Evolutionary conservation across 1,140 invertebrate genomes (phyloP).

Genomic region (Sitodiplosis mosellana): DNA sequence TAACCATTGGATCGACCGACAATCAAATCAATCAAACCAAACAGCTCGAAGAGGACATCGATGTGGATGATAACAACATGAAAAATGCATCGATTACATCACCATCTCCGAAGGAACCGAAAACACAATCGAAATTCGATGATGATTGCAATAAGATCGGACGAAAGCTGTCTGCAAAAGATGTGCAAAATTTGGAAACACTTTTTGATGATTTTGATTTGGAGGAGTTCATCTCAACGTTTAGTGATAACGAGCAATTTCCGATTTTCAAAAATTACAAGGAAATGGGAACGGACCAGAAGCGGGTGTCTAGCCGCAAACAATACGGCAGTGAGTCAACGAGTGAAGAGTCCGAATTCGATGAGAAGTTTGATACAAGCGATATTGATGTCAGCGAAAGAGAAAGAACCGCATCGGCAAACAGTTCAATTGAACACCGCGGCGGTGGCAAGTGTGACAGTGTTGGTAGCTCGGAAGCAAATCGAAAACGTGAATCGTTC

Average conservation of each 20-base stretch:
- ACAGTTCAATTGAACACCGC: no score
- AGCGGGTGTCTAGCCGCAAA: constrained; percentile 7
- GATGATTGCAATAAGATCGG: not conserved
- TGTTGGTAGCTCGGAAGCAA: not conserved
- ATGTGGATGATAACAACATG: not conserved
- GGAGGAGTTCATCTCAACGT: constrained; percentile 31
- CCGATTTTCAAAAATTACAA: constrained; percentile 24
- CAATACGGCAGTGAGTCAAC: not conserved
- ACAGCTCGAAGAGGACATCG: not conserved
- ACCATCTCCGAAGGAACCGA: not conserved
- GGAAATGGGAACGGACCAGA: constrained; percentile 22
- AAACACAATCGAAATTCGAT: no score
- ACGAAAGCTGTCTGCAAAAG: no score
- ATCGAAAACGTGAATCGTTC: not conserved
- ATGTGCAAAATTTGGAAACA: constrained; percentile 1
- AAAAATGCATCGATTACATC: not conserved
- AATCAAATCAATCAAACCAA: not conserved
- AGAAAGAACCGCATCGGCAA: no score
- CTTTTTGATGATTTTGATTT: constrained; percentile 26
- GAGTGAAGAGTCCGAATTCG: not conserved
- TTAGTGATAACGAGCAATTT: constrained; percentile 27
- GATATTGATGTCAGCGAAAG: no score
- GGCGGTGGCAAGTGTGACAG: not conserved
- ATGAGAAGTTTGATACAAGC: no score
- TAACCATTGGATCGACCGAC: constrained; percentile 9